These are phyloP conservation scores for Alaudala cheleensis DNA, from an alignment of 2,113 vertebrate genomes.

Conservation along the genomic window DNA sequence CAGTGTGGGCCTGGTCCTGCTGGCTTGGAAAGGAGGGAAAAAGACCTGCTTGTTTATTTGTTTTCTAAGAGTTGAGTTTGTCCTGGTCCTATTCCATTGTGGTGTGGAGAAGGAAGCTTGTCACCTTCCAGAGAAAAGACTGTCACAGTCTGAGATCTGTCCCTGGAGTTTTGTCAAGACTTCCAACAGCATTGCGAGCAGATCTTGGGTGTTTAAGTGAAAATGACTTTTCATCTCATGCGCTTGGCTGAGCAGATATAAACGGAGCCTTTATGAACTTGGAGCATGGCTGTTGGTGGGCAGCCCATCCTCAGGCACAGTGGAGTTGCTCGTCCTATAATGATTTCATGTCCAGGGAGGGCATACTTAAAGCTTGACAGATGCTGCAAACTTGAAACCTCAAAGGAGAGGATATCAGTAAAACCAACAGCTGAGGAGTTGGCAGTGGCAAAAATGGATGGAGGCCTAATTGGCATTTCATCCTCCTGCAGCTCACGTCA, in stretches of 20 bases:
- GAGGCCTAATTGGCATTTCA: neutral
- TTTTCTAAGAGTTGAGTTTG: neutral
- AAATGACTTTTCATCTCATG: neutral
- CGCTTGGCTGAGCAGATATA: neutral
- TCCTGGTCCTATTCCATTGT: fast-evolving
- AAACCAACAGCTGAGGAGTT: neutral
- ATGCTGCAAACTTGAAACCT: neutral
- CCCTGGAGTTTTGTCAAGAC: neutral
- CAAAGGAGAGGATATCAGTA: neutral
- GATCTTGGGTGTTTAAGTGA: neutral
- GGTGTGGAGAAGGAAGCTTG: neutral
- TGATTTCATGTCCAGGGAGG: neutral
- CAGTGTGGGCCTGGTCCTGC: neutral
- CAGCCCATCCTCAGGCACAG: neutral
- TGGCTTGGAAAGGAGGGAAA: neutral
- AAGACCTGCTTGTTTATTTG: neutral
- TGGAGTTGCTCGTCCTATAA: neutral
- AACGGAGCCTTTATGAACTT: neutral
- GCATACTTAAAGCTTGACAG: neutral
- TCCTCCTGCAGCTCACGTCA: neutral
- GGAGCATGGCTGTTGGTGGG: neutral
- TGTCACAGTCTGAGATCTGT: neutral
- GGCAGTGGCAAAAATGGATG: neutral
- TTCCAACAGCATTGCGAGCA: neutral
- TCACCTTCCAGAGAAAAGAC: neutral